Percentiles rank a stretch among this genome's conserved stretches.
Conservation (phyloP, 2,113 vertebrate genomes). For the Bubalus kerabau region DNA sequence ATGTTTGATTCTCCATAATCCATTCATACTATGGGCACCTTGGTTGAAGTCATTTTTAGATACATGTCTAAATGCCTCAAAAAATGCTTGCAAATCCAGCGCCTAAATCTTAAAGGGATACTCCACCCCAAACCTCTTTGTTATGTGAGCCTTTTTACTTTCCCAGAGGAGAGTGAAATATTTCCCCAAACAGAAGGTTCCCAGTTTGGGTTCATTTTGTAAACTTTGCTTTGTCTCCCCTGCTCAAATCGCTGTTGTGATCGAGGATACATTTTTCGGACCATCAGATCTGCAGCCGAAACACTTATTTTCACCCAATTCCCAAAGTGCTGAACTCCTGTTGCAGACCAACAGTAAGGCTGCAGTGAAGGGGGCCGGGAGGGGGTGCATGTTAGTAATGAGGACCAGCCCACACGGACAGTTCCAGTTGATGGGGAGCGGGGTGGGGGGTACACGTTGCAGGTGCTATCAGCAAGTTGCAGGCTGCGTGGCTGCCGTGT, state of each 20-base stretch:
- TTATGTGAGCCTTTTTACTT: neutral
- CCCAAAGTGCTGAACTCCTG: constrained; percentile 21
- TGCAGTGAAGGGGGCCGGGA: constrained; percentile 32
- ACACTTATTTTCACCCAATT: neutral
- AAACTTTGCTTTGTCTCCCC: neutral
- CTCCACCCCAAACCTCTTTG: neutral
- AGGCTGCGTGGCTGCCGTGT: constrained; percentile 75
- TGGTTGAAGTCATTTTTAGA: neutral
- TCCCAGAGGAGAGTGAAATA: constrained; percentile 34
- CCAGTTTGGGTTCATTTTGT: neutral
- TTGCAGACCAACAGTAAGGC: constrained; percentile 55
- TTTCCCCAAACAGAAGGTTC: constrained; percentile 13
- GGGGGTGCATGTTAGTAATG: constrained; percentile 30
- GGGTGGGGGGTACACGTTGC: constrained; percentile 31
- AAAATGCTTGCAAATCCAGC: neutral
- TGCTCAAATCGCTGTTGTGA: neutral
- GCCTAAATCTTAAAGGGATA: neutral
- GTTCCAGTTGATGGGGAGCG: constrained; percentile 12
- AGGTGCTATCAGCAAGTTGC: constrained; percentile 79
- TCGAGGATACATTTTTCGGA: constrained; percentile 5
- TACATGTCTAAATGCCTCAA: neutral
- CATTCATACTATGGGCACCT: neutral
- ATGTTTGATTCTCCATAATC: neutral
- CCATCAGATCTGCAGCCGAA: constrained; percentile 21
- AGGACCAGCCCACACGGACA: constrained; percentile 50